Percentiles rank a stretch among this genome's conserved stretches.
Conservation (phyloP, 2,113 vertebrate species). For the Glaucidium brasilianum region DNA sequence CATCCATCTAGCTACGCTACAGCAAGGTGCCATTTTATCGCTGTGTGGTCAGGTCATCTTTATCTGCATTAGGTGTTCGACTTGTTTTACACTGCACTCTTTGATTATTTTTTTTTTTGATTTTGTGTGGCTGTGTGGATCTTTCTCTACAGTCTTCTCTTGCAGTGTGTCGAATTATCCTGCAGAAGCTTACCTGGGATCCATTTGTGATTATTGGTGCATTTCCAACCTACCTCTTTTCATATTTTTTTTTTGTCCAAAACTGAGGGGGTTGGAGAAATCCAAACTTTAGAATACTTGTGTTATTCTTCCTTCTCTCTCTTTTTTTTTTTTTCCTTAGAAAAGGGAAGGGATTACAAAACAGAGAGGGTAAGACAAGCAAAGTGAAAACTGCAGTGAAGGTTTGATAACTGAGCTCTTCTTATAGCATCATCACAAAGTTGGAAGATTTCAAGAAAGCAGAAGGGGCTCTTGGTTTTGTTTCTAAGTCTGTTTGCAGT, state of each 20-base stretch:
- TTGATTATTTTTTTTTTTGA: neutral
- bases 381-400: neutral
- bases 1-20: neutral
- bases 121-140: neutral
- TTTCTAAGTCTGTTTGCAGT: neutral
- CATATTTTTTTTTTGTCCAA: neutral
- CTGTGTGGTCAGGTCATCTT: neutral
- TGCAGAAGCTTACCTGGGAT: neutral
- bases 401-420: neutral
- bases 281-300: neutral
- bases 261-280: neutral
- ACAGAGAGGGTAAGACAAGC: neutral
- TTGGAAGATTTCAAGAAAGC: neutral
- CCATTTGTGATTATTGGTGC: neutral
- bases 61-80: neutral
- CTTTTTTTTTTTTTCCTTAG: neutral
- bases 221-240: neutral
- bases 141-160: neutral
- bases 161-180: neutral
- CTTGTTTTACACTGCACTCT: neutral
- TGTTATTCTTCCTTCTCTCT: neutral
- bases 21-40: neutral
- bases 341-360: neutral
- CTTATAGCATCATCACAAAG: neutral
- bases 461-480: neutral